Percentiles rank a stretch among this genome's conserved stretches.
These are phyloP conservation scores for Myrmophylax atrothorax DNA, from an alignment of 2,113 vertebrate genomes.

Conservation along the genomic window DNA sequence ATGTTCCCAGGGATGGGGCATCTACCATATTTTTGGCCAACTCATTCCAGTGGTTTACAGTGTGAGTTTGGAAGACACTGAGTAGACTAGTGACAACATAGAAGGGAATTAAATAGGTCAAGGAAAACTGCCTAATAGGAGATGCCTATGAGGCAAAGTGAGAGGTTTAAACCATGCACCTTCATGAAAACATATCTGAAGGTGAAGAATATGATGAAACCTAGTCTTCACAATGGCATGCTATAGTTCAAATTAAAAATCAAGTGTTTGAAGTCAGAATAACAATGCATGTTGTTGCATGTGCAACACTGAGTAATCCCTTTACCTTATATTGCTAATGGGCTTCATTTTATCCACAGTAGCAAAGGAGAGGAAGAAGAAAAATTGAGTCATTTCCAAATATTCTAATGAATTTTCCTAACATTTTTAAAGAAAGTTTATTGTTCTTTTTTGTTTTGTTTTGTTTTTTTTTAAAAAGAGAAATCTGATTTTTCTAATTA, in stretches of 20 bases:
- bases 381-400: background rate
- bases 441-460: background rate
- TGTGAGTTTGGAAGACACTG: background rate
- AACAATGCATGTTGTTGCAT: fast-evolving
- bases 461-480: background rate
- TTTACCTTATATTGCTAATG: background rate
- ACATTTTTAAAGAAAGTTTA: background rate
- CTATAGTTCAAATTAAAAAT: background rate
- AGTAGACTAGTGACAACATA: background rate
- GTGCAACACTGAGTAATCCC: background rate
- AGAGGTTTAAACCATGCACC: background rate
- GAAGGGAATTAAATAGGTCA: background rate
- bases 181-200: background rate
- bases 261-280: background rate
- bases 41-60: background rate
- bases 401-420: background rate
- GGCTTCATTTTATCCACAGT: background rate
- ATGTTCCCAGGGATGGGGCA: background rate
- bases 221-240: background rate
- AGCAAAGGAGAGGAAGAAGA: background rate
- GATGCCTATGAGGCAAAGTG: background rate
- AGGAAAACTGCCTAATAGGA: background rate
- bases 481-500: background rate
- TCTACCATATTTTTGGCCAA: background rate
- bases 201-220: background rate